A percentile compares a stretch with the other conserved stretches of the same genome.
Conservation (phyloP, 2,113 vertebrate species). For the Perognathus longimembris region DNA sequence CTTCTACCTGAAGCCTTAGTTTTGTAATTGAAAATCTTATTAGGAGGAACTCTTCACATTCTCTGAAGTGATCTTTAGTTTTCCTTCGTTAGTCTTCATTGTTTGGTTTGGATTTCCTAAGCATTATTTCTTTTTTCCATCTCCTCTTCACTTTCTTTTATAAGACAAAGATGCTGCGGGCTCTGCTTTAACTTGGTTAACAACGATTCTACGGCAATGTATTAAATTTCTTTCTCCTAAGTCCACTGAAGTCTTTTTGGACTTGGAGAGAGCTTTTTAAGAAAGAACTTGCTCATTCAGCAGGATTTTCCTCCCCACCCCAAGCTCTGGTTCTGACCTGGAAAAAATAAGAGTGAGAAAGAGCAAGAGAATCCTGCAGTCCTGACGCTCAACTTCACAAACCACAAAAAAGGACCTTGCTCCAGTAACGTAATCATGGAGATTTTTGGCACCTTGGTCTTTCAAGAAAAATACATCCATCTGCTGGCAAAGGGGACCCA, state of each 20-base stretch:
- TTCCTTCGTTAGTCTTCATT: constrained; percentile 67
- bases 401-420: constrained; percentile 86
- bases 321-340: constrained; percentile 84
- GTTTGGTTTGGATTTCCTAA: constrained; percentile 75
- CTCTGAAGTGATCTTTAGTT: constrained; percentile 59
- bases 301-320: constrained; percentile 85
- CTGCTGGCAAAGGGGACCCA: constrained; percentile 79
- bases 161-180: constrained; percentile 76
- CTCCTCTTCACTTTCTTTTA: constrained; percentile 80
- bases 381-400: constrained; percentile 86
- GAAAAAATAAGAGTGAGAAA: constrained; percentile 83
- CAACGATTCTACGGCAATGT: constrained; percentile 53
- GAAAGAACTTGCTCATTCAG: constrained; percentile 88
- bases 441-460: constrained; percentile 85
- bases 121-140: constrained; percentile 77
- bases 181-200: constrained; percentile 72
- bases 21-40: constrained; percentile 63
- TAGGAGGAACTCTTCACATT: constrained; percentile 56
- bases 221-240: constrained; percentile 77
- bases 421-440: constrained; percentile 88
- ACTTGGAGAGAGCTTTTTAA: constrained; percentile 87
- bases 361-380: constrained; percentile 79
- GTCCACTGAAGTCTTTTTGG: constrained; percentile 83
- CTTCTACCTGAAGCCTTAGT: constrained; percentile 35
- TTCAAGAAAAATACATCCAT: constrained; percentile 90